These are phyloP conservation scores for Chlorospingus semifuscus DNA, from an alignment of 2,797 vertebrate genomes.

Conservation along the genomic window DNA sequence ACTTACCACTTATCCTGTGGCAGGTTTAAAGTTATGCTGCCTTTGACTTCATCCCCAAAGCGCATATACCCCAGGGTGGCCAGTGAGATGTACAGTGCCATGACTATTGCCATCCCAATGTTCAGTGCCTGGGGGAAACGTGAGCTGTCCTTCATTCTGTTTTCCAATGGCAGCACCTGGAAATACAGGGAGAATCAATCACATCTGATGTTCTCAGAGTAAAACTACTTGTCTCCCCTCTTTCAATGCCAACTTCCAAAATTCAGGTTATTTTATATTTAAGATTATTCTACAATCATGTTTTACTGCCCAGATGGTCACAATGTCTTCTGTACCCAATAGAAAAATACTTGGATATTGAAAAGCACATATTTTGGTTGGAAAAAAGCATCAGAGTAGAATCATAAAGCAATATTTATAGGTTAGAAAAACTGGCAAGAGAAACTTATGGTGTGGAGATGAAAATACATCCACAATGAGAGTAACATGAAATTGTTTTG, in stretches of 20 bases:
- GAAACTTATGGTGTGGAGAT: neutral
- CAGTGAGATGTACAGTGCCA: conserved; percentile 80
- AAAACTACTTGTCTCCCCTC: neutral
- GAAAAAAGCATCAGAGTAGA: neutral
- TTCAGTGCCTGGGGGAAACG: conserved; percentile 81
- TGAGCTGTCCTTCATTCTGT: conserved; percentile 83
- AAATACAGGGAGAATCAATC: neutral
- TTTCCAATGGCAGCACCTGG: conserved; percentile 87
- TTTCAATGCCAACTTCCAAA: neutral
- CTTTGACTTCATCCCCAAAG: conserved; percentile 84
- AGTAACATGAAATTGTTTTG: neutral
- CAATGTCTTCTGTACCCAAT: neutral
- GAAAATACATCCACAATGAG: neutral
- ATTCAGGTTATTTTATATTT: neutral
- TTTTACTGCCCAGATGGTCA: neutral
- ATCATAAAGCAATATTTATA: neutral
- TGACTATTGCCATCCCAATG: conserved; percentile 85
- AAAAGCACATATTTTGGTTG: neutral
- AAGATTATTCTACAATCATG: neutral
- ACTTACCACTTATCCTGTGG: conserved; percentile 84
- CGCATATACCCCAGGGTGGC: conserved; percentile 85
- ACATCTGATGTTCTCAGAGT: neutral
- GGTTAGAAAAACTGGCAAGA: neutral
- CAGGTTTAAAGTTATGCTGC: conserved; percentile 88
- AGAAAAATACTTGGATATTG: neutral